Evolutionary conservation across 2,888 invertebrate species (phyloP).

Genomic region (Cotesia congregata): DNA sequence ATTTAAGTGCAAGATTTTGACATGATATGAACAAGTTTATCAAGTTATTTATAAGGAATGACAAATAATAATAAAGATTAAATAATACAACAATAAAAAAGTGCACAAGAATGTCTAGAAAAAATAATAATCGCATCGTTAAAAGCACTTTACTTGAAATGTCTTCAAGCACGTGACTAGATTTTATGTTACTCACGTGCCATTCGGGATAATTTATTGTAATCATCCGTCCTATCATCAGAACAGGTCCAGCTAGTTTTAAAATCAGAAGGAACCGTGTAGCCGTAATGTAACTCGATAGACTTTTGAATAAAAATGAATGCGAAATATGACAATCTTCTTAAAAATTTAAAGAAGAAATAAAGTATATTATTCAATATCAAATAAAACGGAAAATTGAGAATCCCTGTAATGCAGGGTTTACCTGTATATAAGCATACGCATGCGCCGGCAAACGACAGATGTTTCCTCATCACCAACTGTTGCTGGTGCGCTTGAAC

Average conservation of each 20-base stretch:
- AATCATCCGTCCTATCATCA: conserved; percentile 11
- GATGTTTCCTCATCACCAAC: conserved; percentile 68
- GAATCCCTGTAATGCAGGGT: conserved; percentile 62
- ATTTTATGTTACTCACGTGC: conserved; percentile 24
- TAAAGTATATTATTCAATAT: not conserved
- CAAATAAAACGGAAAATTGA: conserved; percentile 53
- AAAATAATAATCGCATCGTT: conserved; percentile 48
- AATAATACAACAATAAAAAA: conserved; percentile 22
- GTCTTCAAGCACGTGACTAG: conserved; percentile 39
- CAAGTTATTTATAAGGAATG: not conserved
- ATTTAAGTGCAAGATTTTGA: not conserved
- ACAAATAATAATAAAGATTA: not conserved
- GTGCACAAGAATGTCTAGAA: conserved; percentile 13
- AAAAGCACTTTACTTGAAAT: conserved; percentile 44
- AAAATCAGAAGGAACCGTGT: not conserved
- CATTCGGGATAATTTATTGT: conserved; percentile 22
- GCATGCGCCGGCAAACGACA: conserved; percentile 63
- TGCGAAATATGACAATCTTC: not conserved
- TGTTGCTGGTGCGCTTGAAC: conserved; percentile 59
- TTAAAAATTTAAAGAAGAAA: conserved; percentile 13
- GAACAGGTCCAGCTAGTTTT: not conserved
- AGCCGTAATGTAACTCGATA: not conserved
- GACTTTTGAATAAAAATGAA: not conserved
- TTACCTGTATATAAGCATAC: conserved; percentile 55
- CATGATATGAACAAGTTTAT: not conserved